These are phyloP conservation scores for Nephrotoma guestfalica DNA, from an alignment of 2,888 invertebrate species.

Conservation along the genomic window DNA sequence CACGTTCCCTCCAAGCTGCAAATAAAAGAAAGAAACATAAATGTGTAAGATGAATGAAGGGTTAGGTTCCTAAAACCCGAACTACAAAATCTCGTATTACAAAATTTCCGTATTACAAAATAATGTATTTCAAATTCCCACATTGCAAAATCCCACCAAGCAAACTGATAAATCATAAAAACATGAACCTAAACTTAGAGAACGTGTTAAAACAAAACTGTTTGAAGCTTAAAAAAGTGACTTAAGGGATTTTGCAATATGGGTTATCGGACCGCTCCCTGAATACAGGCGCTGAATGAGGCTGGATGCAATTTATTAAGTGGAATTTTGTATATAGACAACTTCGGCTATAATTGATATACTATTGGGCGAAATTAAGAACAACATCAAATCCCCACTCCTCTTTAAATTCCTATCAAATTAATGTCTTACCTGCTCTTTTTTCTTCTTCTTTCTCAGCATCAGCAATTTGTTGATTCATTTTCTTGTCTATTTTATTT, in stretches of 20 bases:
- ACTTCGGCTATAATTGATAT: conserved; percentile 8
- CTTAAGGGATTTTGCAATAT: background rate
- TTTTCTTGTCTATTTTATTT: conserved; percentile 7
- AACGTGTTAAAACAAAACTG: too few relatives aligned
- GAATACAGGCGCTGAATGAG: background rate
- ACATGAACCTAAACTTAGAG: too few relatives aligned
- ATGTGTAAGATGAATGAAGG: background rate
- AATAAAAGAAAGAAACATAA: background rate
- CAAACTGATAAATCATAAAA: too few relatives aligned
- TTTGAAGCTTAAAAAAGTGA: too few relatives aligned
- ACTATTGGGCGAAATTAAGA: background rate
- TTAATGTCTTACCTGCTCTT: conserved; percentile 10
- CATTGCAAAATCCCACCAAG: too few relatives aligned
- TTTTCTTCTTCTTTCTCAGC: conserved; percentile 15
- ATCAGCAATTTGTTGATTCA: conserved; percentile 24
- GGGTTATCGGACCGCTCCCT: background rate
- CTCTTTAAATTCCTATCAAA: background rate
- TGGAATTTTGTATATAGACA: background rate
- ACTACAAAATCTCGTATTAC: background rate
- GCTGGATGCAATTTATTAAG: background rate
- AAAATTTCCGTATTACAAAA: background rate
- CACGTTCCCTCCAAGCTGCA: conserved; percentile 11
- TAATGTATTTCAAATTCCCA: too few relatives aligned
- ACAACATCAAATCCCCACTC: background rate
- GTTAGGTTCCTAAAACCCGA: background rate